Percentiles rank a stretch among this genome's conserved stretches.
Conservation (phyloP, 2,113 vertebrate genomes). For the Ceuthmochares aereus region DNA sequence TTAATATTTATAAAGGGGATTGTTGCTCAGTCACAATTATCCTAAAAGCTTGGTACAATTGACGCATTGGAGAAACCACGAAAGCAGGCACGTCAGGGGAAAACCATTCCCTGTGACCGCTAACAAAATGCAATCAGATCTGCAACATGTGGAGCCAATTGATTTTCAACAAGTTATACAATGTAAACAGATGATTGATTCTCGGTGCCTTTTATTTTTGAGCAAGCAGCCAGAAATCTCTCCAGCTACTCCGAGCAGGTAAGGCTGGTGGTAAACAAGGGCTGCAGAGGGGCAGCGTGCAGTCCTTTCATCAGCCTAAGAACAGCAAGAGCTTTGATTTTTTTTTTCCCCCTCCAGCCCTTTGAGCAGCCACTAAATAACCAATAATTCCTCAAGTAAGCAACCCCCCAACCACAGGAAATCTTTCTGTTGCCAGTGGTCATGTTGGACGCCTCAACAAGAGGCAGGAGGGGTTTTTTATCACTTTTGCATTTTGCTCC, state of each 20-base stretch:
- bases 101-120: slow-evolving; percentile 11
- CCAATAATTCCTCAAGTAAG: slow-evolving; percentile 18
- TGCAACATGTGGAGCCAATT: slow-evolving; percentile 15
- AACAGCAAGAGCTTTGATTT: slow-evolving; percentile 27
- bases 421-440: neutral
- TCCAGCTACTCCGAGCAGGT: neutral
- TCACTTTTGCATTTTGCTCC: slow-evolving; percentile 38
- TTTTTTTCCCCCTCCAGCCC: neutral
- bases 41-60: slow-evolving; percentile 54
- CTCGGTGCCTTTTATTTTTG: neutral
- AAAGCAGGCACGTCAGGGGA: neutral
- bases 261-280: slow-evolving; percentile 9
- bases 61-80: slow-evolving; percentile 12
- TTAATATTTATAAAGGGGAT: slow-evolving; percentile 81
- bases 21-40: slow-evolving; percentile 77
- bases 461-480: neutral
- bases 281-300: neutral
- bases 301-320: neutral
- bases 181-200: slow-evolving; percentile 17
- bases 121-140: slow-evolving; percentile 23
- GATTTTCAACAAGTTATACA: slow-evolving; percentile 17
- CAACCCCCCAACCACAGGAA: neutral
- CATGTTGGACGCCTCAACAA: neutral
- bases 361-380: slow-evolving; percentile 49
- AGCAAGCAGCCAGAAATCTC: neutral